Evolutionary conservation across 2,888 invertebrate genomes (phyloP), one percentile per base, ranked within the genome.

Genomic region (Pristionchus mayeri): DNA sequence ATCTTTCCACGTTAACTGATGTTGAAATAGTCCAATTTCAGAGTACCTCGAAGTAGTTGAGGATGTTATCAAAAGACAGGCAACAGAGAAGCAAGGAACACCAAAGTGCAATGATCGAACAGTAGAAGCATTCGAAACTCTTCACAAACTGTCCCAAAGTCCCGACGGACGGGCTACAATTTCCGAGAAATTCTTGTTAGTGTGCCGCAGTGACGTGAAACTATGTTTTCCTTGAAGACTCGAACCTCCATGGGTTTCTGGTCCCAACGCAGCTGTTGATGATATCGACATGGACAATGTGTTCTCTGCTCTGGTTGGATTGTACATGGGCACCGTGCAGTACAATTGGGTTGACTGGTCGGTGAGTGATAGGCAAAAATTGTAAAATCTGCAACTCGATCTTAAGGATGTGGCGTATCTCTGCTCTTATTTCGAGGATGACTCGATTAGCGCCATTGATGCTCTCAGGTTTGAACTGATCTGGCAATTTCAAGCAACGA

Each of bases 11-110:
- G 16, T 6, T 27, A 11, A 48, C 2, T 9, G 4, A 2, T 7
- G 34, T 13, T 34, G 34, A 2, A 6, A 63, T 34, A 3, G 4
- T 4, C 18, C 16, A 3, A 3, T 50, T 79, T 21, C 79, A 79
- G 79, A 79, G 52, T 79, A 79, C 52, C 79, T 79, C 50, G 30
- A 52, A n/a, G 79, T 79, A 9, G 79, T 79, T n/a, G 30, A 79
- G 24, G 30, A 30, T 6, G 79, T 79, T 3, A n/a, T 79, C 54
- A 30, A 27, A 52, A 52, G 50, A 27, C 21, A n/a, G 11, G 18
- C 21, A 6, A n/a, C n/a, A n/a, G n/a, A n/a, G n/a, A n/a, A n/a
- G n/a, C n/a, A n/a, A n/a, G n/a, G n/a, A n/a, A n/a, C 40, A 4
- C 18, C 9, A 7, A 27, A 48, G 4, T 79, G 75, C 24, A 4